Evolutionary conservation across 2,888 invertebrate genomes (phyloP), one percentile per base, ranked within the genome.

Genomic region (Meiosimyza platycephala): DNA sequence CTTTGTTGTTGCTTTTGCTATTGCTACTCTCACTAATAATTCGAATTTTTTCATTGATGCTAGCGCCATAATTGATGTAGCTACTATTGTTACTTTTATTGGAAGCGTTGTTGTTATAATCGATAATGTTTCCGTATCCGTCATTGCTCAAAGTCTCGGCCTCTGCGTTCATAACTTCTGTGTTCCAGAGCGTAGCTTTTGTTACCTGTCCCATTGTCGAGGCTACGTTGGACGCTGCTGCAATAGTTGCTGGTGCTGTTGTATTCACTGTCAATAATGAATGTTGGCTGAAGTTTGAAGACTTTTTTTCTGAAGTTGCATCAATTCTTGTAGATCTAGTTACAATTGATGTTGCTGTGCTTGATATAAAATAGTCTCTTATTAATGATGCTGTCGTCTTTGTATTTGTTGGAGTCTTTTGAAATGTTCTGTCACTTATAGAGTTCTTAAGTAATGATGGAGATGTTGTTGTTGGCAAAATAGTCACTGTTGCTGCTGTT

Each of bases 351-450:
- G 70, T 60, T 75, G 74, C 62, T 76, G 70, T 33, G 70, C 54
- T 75, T 57, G 71, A 51, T 59, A 62, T 73, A 57, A 64, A 6
- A 9, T 57, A 7, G 6, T n/a, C 28, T 72, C 16, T 52, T 48
- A 65, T 71, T 73, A 75, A 72, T 72, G 74, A 52, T 72, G 68
- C 71, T 74, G 76, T 72, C 72, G 77, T 74, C 73, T 77, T 73
- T 70, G 62, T 71, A 64, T 77, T 82, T 79, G 83, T 80, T 82
- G 82, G 83, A 82, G 79, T 79, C 79, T 77, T 80, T 77, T 79
- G 80, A 79, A 81, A 80, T 79, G 79, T 79, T 76, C 73, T 77
- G 76, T 80, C 82, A 79, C 82, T 81, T 81, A 79, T 84, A 77
- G 77, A 79, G 76, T 78, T 78, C 79, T 79, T 80, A 75, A 79